Conservation (phyloP, 1,140 invertebrate genomes). For the Schlechtendalia chinensis region DNA sequence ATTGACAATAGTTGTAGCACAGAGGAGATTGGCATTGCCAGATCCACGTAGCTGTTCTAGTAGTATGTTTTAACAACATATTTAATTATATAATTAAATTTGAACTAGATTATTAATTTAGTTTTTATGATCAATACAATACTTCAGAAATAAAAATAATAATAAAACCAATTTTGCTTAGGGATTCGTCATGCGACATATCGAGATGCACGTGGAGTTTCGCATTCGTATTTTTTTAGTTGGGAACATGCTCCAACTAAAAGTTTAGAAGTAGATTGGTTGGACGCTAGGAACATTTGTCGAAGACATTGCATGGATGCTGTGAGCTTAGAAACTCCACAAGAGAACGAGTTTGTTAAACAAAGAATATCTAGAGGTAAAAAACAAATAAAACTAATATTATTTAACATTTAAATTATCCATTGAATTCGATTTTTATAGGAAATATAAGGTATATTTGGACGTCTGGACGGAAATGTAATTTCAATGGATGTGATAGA, state of each 20-base stretch:
- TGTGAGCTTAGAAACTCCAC: conserved; percentile 83
- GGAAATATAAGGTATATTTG: conserved; percentile 74
- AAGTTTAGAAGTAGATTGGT: conserved; percentile 83
- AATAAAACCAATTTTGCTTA: conserved; percentile 54
- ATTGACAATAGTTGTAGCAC: conserved; percentile 69
- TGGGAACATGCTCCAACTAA: conserved; percentile 85
- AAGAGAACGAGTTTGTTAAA: conserved; percentile 87
- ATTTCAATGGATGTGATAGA: conserved; percentile 86
- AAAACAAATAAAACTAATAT: not conserved
- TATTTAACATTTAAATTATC: not conserved
- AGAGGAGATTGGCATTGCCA: conserved; percentile 78
- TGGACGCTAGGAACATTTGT: conserved; percentile 87
- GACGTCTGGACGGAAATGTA: conserved; percentile 88
- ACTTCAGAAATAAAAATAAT: not conserved
- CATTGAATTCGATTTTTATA: conserved; percentile 51
- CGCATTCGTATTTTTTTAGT: conserved; percentile 90
- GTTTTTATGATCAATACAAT: not conserved
- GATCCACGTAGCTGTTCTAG: conserved; percentile 85
- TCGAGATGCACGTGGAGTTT: conserved; percentile 78
- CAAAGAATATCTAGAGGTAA: conserved; percentile 72
- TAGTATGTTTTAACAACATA: conserved; percentile 63
- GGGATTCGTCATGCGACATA: conserved; percentile 82
- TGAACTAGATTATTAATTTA: not conserved
- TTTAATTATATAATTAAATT: not conserved
- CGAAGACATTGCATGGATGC: conserved; percentile 90